Conservation (phyloP, 2,888 invertebrate species). For the Eustalomyia histrio region DNA sequence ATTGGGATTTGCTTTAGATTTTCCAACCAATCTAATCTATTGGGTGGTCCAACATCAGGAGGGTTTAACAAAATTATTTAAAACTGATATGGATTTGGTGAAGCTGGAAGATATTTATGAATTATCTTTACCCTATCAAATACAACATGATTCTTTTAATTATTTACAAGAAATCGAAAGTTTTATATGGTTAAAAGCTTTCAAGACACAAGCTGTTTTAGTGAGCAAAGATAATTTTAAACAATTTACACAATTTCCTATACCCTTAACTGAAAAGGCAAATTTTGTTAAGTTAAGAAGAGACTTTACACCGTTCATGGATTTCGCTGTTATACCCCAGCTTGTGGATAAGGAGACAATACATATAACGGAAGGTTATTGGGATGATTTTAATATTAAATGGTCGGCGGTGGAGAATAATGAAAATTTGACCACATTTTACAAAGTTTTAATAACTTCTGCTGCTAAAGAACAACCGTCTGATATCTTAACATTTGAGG, state of each 20-base stretch:
- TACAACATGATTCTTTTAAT: slow-evolving; percentile 67
- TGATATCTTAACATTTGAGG: slow-evolving; percentile 66
- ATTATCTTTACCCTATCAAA: slow-evolving; percentile 46
- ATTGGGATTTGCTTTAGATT: slow-evolving; percentile 91
- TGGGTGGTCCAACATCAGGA: slow-evolving; percentile 86
- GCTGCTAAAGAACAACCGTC: slow-evolving; percentile 18
- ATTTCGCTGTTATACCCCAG: slow-evolving; percentile 86
- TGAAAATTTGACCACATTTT: slow-evolving; percentile 90
- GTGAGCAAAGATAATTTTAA: slow-evolving; percentile 42
- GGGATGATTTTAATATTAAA: slow-evolving; percentile 89
- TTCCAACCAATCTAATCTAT: slow-evolving; percentile 87
- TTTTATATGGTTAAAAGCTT: slow-evolving; percentile 90
- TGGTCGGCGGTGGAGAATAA: slow-evolving; percentile 89
- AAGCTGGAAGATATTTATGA: slow-evolving; percentile 59
- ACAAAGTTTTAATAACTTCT: slow-evolving; percentile 78
- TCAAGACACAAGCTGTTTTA: slow-evolving; percentile 75
- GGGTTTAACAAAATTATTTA: slow-evolving; percentile 66
- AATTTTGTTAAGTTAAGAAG: slow-evolving; percentile 78
- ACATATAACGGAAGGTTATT: slow-evolving; percentile 84
- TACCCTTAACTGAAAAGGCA: slow-evolving; percentile 83
- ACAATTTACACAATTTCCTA: slow-evolving; percentile 22
- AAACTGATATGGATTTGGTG: slow-evolving; percentile 55
- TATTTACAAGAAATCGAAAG: slow-evolving; percentile 82
- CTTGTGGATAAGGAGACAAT: slow-evolving; percentile 85
- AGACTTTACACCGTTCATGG: slow-evolving; percentile 63